These are phyloP conservation scores for Philhelius pedissequus DNA, from an alignment of 2,888 invertebrate genomes.

Conservation along the genomic window DNA sequence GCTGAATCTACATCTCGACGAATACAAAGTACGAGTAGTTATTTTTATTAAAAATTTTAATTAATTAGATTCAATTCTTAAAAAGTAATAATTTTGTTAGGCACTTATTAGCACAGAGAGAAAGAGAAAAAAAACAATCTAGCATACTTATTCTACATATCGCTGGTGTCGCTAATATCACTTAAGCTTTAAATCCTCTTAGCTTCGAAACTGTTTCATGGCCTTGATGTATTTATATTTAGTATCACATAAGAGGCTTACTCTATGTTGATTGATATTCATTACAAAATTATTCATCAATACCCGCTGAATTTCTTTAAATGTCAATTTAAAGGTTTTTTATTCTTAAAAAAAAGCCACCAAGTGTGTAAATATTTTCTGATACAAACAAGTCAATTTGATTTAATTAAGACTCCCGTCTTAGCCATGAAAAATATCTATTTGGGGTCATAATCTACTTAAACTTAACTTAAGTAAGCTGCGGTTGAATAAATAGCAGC, in stretches of 20 bases:
- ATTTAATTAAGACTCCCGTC: conserved; percentile 20
- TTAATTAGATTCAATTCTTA: too few relatives aligned
- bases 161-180: neutral
- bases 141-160: neutral
- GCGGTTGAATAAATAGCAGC: too few relatives aligned
- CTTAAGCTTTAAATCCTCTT: neutral
- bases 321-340: neutral
- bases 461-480: neutral
- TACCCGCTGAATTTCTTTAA: neutral
- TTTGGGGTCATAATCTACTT: conserved; percentile 36
- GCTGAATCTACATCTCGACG: too few relatives aligned
- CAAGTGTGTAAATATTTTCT: conserved; percentile 16
- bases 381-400: conserved; percentile 17
- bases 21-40: too few relatives aligned
- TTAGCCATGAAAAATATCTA: conserved; percentile 13
- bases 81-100: neutral
- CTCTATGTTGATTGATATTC: neutral
- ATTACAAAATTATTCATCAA: neutral
- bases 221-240: neutral
- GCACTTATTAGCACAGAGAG: neutral
- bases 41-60: too few relatives aligned
- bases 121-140: neutral
- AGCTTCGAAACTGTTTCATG: neutral
- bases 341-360: neutral
- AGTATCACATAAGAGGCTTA: neutral